phyloP scores from a whole-genome alignment of 2,113 vertebrate species.

The Perca flavescens region DNA sequence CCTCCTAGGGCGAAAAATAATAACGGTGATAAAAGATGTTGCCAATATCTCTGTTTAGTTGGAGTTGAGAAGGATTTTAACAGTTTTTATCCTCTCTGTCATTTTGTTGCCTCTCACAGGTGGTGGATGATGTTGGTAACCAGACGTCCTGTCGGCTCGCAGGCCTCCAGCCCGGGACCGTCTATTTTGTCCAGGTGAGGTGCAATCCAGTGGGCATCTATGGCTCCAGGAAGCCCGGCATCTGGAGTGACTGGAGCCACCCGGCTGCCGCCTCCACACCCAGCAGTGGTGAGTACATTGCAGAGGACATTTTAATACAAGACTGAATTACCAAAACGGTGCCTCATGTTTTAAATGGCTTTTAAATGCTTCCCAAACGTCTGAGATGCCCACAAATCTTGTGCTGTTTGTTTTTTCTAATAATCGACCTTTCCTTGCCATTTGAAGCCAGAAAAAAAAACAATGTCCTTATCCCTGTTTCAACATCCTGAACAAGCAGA shows the following conservation, averaged over 20 bases:
- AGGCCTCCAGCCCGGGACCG: slow-evolving; percentile 89
- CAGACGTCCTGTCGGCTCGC: slow-evolving; percentile 93
- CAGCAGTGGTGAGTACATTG: slow-evolving; percentile 85
- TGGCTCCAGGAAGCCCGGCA: slow-evolving; percentile 92
- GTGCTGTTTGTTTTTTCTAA: slow-evolving; percentile 52
- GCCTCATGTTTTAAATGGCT: slow-evolving; percentile 38
- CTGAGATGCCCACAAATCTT: slow-evolving; percentile 41
- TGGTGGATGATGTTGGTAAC: slow-evolving; percentile 93
- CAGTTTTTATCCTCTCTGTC: neutral
- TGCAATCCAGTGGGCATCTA: slow-evolving; percentile 96
- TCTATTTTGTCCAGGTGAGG: slow-evolving; percentile 96
- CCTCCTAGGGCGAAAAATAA: neutral
- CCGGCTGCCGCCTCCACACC: slow-evolving; percentile 94
- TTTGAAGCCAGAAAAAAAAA: slow-evolving; percentile 67
- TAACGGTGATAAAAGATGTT: neutral
- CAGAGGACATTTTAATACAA: neutral
- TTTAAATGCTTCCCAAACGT: slow-evolving; percentile 50
- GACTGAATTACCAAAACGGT: neutral
- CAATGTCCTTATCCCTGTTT: slow-evolving; percentile 61
- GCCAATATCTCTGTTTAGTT: neutral
- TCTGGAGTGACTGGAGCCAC: slow-evolving; percentile 97
- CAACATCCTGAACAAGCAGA: slow-evolving; percentile 72
- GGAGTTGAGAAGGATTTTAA: neutral
- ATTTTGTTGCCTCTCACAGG: slow-evolving; percentile 73
- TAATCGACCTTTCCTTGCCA: slow-evolving; percentile 65